Conservation (phyloP, 2,797 vertebrate genomes). For the Scleropages formosus region DNA sequence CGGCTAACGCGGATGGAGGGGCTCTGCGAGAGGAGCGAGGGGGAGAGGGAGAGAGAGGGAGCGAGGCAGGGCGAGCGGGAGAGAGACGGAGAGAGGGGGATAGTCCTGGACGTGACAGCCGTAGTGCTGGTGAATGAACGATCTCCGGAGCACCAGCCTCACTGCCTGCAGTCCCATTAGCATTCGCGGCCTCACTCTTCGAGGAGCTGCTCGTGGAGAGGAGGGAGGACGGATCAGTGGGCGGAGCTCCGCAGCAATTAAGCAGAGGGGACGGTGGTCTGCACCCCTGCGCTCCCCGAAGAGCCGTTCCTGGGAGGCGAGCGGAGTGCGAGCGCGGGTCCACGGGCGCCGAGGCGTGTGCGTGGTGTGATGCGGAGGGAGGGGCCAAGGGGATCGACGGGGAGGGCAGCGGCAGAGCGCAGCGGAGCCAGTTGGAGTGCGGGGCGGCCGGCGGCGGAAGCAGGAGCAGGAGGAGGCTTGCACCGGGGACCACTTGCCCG, state of each 20-base stretch:
- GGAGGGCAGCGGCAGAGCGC: conserved; percentile 32
- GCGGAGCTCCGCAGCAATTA: conserved; percentile 21
- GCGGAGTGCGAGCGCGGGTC: conserved; percentile 19
- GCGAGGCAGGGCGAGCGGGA: conserved; percentile 22
- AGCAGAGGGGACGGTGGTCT: conserved; percentile 19
- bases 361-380: conserved; percentile 30
- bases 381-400: conserved; percentile 45
- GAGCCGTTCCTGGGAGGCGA: conserved; percentile 23
- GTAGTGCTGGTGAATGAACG: conserved; percentile 16
- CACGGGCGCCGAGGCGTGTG: conserved; percentile 14
- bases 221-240: neutral
- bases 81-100: conserved; percentile 21
- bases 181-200: conserved; percentile 13
- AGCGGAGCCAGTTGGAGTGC: conserved; percentile 19
- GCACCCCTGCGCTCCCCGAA: conserved; percentile 24
- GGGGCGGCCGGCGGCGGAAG: conserved; percentile 20
- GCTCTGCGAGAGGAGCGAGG: conserved; percentile 31
- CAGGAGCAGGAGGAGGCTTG: conserved; percentile 35
- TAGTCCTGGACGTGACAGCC: conserved; percentile 25
- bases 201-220: neutral
- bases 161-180: conserved; percentile 25
- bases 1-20: conserved; percentile 43
- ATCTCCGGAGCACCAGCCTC: neutral
- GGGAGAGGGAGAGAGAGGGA: conserved; percentile 34
- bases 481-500: conserved; percentile 12